Evolutionary conservation across 2,113 vertebrate species (phyloP), one percentile per base, ranked within the genome.

Genomic region (Chloropsis cyanopogon): DNA sequence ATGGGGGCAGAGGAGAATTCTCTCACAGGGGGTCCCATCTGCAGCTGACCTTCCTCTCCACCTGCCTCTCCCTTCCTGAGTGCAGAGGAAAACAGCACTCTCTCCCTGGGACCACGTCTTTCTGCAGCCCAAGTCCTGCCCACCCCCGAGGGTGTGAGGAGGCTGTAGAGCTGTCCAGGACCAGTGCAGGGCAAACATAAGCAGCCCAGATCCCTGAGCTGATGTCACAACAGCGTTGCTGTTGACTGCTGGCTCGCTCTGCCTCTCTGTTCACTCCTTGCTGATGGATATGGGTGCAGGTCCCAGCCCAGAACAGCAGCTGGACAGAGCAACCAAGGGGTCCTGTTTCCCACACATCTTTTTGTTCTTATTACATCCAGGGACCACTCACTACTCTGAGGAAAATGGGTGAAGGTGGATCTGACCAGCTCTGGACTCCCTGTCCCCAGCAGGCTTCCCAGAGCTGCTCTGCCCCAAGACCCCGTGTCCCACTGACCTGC

Each of bases 391-490:
- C 47, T 56, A 15, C 90, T 69, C 80, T 60, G 50, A 77, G 70
- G 78, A 93, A 72, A 72, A 65, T 6, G 13, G 21, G 44, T 61
- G 65, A 26, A 26, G 37, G 31, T 24, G 7, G 47, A 82, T 82
- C 78, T 81, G 92, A 87, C 78, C 93, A 85, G 54, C 69, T 85
- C 79, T 84, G 25, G 39, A 28, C 76, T 57, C 57, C 59, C 39
- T 85, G 69, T 64, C 71, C 57, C 82, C 56, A 29, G 88, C 76
- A 29, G 70, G 13, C 72, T 61, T 52, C 52, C 24, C 13, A 20
- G 31, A 83, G 54, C 63, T 64, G 69, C 87, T 95, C 92, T 96
- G 84, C 69, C 85, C 84, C 92, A 66, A 56, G 82, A 47, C 42
- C 86, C 88, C 5, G 1, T 59, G 76, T 94, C 77, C 86, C 60